Evolutionary conservation across 2,797 vertebrate genomes (phyloP).

Genomic region (Hybognathus amarus): DNA sequence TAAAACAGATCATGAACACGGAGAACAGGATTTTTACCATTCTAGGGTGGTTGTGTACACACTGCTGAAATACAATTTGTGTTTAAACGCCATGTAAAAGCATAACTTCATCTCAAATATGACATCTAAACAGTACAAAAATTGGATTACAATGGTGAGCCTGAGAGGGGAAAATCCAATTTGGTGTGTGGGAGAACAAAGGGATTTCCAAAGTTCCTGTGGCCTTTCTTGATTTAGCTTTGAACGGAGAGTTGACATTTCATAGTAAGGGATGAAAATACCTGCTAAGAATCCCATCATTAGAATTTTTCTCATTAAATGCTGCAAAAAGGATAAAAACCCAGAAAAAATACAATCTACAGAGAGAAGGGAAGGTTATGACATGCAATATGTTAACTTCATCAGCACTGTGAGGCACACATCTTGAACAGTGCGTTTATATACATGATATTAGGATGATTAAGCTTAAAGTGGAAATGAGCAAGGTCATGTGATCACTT

Average conservation of each 20-base stretch:
- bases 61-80: too few species aligned
- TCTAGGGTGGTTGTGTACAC: too few species aligned
- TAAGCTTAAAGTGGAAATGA: background rate
- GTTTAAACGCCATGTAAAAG: background rate
- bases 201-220: constrained; percentile 25
- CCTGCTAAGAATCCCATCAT: background rate
- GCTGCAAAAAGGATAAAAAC: background rate
- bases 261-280: background rate
- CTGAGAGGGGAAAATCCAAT: background rate
- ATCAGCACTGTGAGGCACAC: background rate
- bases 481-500: background rate
- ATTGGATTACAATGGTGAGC: background rate
- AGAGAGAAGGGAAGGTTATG: background rate
- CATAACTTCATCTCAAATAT: constrained; percentile 1
- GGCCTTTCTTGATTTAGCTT: background rate
- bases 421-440: background rate
- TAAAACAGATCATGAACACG: too few species aligned
- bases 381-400: background rate
- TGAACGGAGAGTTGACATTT: background rate
- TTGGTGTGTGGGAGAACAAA: background rate
- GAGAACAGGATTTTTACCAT: too few species aligned
- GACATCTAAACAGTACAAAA: background rate
- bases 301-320: background rate
- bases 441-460: background rate
- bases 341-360: background rate